Evolutionary conservation across 2,888 invertebrate species (phyloP), one percentile per base, ranked within the genome.

Genomic region (Nemapogon koenigi): DNA sequence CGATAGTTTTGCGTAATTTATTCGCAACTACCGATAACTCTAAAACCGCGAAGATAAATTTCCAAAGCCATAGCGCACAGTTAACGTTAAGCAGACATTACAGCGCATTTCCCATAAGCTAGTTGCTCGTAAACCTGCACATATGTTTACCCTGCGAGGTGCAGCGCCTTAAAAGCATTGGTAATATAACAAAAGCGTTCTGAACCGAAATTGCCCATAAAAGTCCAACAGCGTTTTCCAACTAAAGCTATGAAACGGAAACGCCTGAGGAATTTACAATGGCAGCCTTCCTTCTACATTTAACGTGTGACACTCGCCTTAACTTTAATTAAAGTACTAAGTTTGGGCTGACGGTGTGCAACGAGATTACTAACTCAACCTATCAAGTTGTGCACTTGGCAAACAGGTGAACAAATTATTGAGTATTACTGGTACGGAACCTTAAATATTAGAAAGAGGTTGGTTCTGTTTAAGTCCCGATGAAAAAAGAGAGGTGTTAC

Each of bases 181-280:
- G 76, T 72, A 76, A 68, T 79, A 78, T 79, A 79, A 78, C 80
- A 80, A 79, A n/a, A 80, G 73, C 78, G 79, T 62, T n/a, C 76
- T 63, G 79, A 72, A 80, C 79, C 79, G 73, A 79, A 79, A 80
- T 73, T 69, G 65, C 75, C 73, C 79, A 76, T 80, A 79, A 80
- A 80, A 76, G 70, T 71, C 69, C 61, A 60, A 68, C 73, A 66
- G 68, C 68, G 70, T 73, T 75, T 79, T 76, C 78, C 71, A 71
- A 76, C 76, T 76, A 75, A 75, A 76, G 72, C 66, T 62, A 76
- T 78, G 78, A 78, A 79, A 76, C 69, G 72, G 71, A 71, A 73
- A 71, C 75, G 73, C 51, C 55, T 64, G 57, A 53, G 66, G 75
- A 75, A 76, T 75, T 73, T 71, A 73, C 76, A 76, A 76, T 76